These are phyloP conservation scores for Coilia nasus DNA, from an alignment of 2,797 vertebrate genomes.

Conservation along the genomic window DNA sequence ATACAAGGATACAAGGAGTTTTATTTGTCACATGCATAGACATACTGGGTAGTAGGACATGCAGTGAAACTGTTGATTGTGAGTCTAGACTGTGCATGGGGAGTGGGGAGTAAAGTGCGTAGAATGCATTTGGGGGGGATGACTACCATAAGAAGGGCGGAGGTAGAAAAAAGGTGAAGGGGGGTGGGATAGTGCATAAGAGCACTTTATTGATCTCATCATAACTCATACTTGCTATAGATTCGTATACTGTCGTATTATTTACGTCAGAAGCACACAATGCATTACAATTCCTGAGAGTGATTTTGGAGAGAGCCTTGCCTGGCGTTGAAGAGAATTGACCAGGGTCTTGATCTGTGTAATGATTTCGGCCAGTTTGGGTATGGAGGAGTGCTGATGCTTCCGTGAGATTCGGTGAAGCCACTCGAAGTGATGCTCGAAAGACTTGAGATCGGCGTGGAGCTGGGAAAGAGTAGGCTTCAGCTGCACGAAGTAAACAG, in stretches of 20 bases:
- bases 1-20: too few species aligned
- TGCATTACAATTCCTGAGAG: not conserved
- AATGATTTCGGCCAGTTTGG: constrained; percentile 77
- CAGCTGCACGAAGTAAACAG: constrained; percentile 62
- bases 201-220: too few species aligned
- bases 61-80: too few species aligned
- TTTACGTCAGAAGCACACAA: not conserved
- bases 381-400: constrained; percentile 71
- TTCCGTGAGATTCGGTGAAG: constrained; percentile 75
- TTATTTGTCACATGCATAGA: too few species aligned
- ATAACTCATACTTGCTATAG: not conserved
- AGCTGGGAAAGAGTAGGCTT: constrained; percentile 79
- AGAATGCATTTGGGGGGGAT: too few species aligned
- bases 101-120: too few species aligned
- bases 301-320: constrained; percentile 49
- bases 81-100: too few species aligned
- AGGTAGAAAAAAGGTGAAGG: too few species aligned
- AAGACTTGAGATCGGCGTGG: constrained; percentile 76
- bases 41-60: too few species aligned
- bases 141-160: too few species aligned
- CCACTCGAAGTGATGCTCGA: constrained; percentile 83
- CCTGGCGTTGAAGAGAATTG: constrained; percentile 74
- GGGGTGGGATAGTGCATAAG: too few species aligned
- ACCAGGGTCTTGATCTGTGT: constrained; percentile 73
- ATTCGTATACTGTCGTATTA: not conserved